phyloP scores from a whole-genome alignment of 2,888 invertebrate genomes.

The Philonicus albiceps region DNA sequence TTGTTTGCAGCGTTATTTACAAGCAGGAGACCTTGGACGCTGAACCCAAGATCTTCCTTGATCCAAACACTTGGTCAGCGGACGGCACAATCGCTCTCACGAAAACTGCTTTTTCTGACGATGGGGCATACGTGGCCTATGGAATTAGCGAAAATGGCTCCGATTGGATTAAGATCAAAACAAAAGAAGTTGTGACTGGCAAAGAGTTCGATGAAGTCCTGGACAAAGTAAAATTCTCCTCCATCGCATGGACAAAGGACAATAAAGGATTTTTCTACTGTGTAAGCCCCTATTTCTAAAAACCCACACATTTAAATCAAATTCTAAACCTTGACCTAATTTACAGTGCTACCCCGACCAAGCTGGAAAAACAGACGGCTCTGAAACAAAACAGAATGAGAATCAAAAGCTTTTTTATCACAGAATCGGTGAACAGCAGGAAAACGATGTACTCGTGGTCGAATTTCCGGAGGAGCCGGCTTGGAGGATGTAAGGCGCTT shows the following conservation, averaged over 20 bases:
- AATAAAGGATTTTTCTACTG: conserved; percentile 95
- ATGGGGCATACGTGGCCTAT: conserved; percentile 90
- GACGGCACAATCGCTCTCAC: conserved; percentile 89
- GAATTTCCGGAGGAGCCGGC: conserved; percentile 91
- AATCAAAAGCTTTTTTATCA: conserved; percentile 97
- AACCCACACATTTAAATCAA: background rate
- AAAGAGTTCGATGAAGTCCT: conserved; percentile 89
- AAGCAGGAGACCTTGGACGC: conserved; percentile 80
- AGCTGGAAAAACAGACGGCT: conserved; percentile 87
- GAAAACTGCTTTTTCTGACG: conserved; percentile 82
- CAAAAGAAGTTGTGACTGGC: conserved; percentile 76
- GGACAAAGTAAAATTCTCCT: conserved; percentile 90
- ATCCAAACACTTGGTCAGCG: conserved; percentile 89
- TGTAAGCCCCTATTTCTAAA: conserved; percentile 64
- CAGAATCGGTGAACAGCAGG: conserved; percentile 82
- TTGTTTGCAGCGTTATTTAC: conserved; percentile 81
- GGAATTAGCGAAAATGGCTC: conserved; percentile 92
- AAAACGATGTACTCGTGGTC: conserved; percentile 84
- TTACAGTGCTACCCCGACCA: conserved; percentile 80
- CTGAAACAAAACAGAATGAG: conserved; percentile 85
- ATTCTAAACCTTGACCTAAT: background rate
- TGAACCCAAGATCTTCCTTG: conserved; percentile 87
- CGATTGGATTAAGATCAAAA: conserved; percentile 93
- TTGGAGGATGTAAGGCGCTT: conserved; percentile 79
- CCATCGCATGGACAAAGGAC: conserved; percentile 94